Evolutionary conservation across 2,797 vertebrate genomes (phyloP), one percentile per base, ranked within the genome.

Genomic region (Sylvilagus floridanus): DNA sequence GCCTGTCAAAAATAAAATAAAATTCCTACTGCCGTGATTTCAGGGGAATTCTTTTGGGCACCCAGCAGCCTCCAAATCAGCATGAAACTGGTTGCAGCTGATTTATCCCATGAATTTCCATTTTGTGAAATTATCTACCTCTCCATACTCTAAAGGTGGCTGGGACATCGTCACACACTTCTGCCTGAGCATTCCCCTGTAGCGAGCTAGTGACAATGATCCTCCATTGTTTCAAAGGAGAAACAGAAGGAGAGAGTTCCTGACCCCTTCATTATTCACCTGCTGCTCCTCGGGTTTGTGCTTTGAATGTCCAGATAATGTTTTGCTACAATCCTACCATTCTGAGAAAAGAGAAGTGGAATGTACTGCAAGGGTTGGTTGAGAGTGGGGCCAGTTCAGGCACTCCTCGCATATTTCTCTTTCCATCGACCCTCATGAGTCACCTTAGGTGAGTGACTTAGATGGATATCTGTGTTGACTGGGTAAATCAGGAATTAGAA

Each of bases 281-380:
- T 79, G 28, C 24, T 63, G 10, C 21, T 91, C 19, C 2, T 66
- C 62, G 16, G 32, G 5, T 37, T 83, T 84, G 24, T 28, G 16
- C 24, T 62, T 42, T 52, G 42, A 76, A 52, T 88, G 35, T 72
- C 26, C n/a, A n/a, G 21, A 1, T 26, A 14, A 30, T 37, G 13
- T 26, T 77, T 71, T 73, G 65, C 42, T 42, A 52, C 57, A 82
- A 37, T 66, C 54, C 73, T 57, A 37, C 17, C 37, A 54, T 82
- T 91, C 78, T 92, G 83, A 82, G 24, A 77, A 93, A 87, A 65
- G 54, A n/a, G 10, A 89, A 90, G 11, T 66, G n/a, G 77, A 78
- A 35, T 66, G 19, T 79, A 26, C 35, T 21, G 17, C 62, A 28
- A 79, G 60, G 16, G 10, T 4, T 47, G 19, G 14, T 5, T 50